Conservation (phyloP, 2,888 invertebrate genomes). For the Graphium colonna region DNA sequence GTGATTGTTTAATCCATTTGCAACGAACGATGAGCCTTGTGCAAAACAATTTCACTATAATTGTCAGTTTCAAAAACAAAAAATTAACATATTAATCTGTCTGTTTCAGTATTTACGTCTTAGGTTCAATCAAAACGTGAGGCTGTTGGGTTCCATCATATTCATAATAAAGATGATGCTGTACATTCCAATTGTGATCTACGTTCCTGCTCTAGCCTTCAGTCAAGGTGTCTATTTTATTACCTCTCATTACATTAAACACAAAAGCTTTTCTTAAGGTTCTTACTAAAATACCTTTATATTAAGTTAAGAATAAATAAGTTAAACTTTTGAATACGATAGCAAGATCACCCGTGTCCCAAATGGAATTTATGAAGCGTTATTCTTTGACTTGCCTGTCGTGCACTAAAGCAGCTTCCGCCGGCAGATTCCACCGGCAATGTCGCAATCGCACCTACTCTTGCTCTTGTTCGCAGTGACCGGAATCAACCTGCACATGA, state of each 20-base stretch:
- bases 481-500: slow-evolving; percentile 88
- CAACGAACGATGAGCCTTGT: no score
- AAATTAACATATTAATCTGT: not conserved
- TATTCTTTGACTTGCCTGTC: not conserved
- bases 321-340: no score
- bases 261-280: no score
- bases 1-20: no score
- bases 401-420: not conserved
- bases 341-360: no score
- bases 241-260: not conserved
- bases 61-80: no score
- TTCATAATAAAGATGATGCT: slow-evolving; percentile 87
- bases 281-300: no score
- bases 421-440: no score
- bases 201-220: slow-evolving; percentile 92
- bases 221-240: slow-evolving; percentile 82
- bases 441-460: not conserved
- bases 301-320: no score
- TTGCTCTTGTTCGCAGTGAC: slow-evolving; percentile 82
- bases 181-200: slow-evolving; percentile 91
- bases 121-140: slow-evolving; percentile 84
- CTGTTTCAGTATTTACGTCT: slow-evolving; percentile 83
- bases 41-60: no score
- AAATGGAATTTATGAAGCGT: no score
- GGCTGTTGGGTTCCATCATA: slow-evolving; percentile 83